A percentile compares a stretch with the other conserved stretches of the same genome.
These are phyloP conservation scores for Potamilus streckersoni DNA, from an alignment of 1,140 invertebrate genomes.

Conservation along the genomic window DNA sequence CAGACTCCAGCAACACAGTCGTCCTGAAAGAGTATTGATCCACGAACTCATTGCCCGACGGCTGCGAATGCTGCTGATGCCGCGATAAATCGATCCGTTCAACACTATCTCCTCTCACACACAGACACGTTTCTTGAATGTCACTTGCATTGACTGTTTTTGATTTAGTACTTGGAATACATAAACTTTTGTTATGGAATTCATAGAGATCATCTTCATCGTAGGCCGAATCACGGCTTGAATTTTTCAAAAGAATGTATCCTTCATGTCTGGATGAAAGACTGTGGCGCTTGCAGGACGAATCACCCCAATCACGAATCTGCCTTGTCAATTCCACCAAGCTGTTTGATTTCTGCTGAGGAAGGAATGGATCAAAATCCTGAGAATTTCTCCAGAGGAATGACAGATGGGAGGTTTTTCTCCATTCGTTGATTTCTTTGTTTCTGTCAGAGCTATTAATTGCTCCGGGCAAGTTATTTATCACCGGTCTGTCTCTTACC, in stretches of 20 bases:
- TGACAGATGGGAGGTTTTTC: constrained; percentile 46
- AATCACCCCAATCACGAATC: constrained; percentile 27
- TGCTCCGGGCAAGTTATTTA: constrained; percentile 3
- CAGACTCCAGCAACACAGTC: no score
- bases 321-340: constrained; percentile 45
- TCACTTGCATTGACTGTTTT: no score
- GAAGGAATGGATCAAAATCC: constrained; percentile 31
- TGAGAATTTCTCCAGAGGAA: constrained; percentile 43
- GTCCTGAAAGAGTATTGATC: no score
- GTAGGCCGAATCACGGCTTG: constrained; percentile 41
- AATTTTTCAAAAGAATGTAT: constrained; percentile 42
- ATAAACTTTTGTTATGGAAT: constrained; percentile 13
- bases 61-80: no score
- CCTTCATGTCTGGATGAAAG: constrained; percentile 53
- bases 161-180: no score
- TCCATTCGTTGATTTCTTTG: constrained; percentile 48
- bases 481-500: neutral
- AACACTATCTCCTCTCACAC: no score
- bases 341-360: constrained; percentile 49
- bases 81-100: no score
- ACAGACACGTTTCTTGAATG: no score
- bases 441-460: constrained; percentile 24
- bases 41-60: no score
- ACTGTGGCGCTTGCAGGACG: constrained; percentile 43
- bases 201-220: constrained; percentile 43